A percentile compares a stretch with the other conserved stretches of the same genome.
Evolutionary conservation across 2,113 vertebrate genomes (phyloP).

Genomic region (Lonchura striata): DNA sequence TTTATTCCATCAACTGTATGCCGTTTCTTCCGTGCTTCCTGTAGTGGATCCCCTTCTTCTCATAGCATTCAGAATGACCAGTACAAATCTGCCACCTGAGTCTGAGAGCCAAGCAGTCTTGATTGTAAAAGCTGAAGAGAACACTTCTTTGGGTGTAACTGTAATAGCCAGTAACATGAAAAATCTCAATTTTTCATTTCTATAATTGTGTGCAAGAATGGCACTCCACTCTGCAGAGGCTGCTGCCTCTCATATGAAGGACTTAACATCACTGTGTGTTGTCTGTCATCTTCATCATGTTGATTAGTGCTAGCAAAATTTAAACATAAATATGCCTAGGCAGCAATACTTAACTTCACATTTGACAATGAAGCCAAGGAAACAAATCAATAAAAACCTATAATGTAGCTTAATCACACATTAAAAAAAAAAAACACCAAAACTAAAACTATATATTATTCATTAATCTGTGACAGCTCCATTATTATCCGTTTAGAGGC

Average conservation of each 20-base stretch:
- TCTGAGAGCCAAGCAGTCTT: background rate
- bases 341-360: slow-evolving; percentile 42
- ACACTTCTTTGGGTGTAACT: background rate
- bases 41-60: background rate
- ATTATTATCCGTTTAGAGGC: slow-evolving; percentile 42
- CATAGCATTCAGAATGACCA: background rate
- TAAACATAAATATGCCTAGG: slow-evolving; percentile 17
- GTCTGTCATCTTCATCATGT: slow-evolving; percentile 25
- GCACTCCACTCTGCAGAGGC: background rate
- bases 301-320: slow-evolving; percentile 29
- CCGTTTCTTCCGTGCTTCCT: background rate
- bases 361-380: slow-evolving; percentile 18
- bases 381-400: slow-evolving; percentile 35
- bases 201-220: background rate
- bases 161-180: background rate
- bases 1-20: background rate
- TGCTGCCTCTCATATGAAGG: slow-evolving; percentile 7
- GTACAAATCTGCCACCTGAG: background rate
- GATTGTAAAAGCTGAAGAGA: background rate
- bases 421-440: background rate
- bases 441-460: slow-evolving; percentile 43
- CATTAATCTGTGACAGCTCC: slow-evolving; percentile 57
- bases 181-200: background rate
- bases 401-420: slow-evolving; percentile 55
- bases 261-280: background rate